These are phyloP conservation scores for Piprites chloris DNA, from an alignment of 2,113 vertebrate genomes.

Conservation along the genomic window DNA sequence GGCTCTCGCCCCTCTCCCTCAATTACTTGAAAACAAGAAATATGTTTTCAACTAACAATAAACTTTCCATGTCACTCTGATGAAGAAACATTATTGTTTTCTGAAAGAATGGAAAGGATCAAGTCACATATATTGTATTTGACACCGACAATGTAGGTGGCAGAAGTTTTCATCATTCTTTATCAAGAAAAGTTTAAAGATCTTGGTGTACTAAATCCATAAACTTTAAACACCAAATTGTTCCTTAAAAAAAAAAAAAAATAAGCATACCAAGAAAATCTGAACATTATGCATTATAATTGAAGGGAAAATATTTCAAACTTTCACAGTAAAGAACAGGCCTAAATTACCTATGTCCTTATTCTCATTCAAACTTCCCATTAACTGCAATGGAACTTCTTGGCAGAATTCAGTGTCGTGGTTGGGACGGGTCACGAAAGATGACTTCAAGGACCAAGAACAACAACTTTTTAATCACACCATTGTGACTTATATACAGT, in stretches of 20 bases:
- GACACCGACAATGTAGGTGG: not conserved
- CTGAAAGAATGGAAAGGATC: not conserved
- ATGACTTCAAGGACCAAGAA: no score
- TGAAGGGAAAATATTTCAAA: not conserved
- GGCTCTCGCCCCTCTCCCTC: no score
- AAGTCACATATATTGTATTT: fast-evolving
- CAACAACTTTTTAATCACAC: no score
- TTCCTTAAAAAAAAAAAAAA: not conserved
- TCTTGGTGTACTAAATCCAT: not conserved
- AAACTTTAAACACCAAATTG: not conserved
- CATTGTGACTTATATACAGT: no score
- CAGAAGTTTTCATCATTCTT: not conserved
- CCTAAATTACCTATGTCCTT: not conserved
- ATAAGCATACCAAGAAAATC: not conserved
- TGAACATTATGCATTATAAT: not conserved
- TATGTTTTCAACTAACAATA: not conserved
- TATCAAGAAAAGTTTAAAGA: not conserved
- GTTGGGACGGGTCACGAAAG: no score
- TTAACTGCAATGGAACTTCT: not conserved
- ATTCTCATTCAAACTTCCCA: not conserved
- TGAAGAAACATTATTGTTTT: not conserved
- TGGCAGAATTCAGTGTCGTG: not conserved
- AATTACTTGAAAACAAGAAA: not conserved
- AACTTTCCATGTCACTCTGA: not conserved
- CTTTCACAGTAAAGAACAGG: not conserved